Conservation (phyloP, 2,888 invertebrate genomes). For the Stramonita haemastoma region DNA sequence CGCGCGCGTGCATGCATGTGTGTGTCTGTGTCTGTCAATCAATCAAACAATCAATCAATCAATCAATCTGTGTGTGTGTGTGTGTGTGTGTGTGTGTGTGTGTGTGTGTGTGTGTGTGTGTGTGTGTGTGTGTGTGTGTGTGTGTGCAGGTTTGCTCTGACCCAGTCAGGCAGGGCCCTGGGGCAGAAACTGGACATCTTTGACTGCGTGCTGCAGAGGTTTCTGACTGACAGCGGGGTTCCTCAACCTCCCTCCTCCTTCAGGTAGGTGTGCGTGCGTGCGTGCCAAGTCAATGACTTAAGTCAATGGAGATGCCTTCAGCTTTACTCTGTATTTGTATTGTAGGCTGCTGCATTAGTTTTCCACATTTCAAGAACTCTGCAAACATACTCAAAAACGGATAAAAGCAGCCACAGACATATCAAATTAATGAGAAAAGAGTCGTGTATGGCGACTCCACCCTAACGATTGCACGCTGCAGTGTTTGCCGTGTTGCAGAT, state of each 20-base stretch:
- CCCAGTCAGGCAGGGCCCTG: conserved; percentile 52
- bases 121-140: no score
- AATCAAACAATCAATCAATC: no score
- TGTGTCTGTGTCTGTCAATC: neutral
- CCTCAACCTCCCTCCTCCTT: conserved; percentile 48
- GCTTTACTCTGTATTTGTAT: no score
- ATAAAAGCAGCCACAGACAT: no score
- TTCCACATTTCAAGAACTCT: no score
- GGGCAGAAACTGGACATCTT: conserved; percentile 53
- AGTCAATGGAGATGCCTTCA: no score
- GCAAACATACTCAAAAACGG: no score
- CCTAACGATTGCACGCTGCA: neutral
- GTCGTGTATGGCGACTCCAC: no score
- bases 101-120: neutral
- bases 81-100: neutral
- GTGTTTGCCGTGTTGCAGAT: conserved; percentile 29
- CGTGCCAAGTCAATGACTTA: no score
- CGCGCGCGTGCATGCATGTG: neutral
- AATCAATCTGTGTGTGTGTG: no score
- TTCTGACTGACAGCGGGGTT: conserved; percentile 47
- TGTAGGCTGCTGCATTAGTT: no score
- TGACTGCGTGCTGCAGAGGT: conserved; percentile 50
- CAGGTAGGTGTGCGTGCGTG: conserved; percentile 46
- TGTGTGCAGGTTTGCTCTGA: conserved; percentile 56
- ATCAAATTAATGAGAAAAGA: no score